Evolutionary conservation across 2,888 invertebrate genomes (phyloP), one percentile per base, ranked within the genome.

Genomic region (Cheilosia urbana): DNA sequence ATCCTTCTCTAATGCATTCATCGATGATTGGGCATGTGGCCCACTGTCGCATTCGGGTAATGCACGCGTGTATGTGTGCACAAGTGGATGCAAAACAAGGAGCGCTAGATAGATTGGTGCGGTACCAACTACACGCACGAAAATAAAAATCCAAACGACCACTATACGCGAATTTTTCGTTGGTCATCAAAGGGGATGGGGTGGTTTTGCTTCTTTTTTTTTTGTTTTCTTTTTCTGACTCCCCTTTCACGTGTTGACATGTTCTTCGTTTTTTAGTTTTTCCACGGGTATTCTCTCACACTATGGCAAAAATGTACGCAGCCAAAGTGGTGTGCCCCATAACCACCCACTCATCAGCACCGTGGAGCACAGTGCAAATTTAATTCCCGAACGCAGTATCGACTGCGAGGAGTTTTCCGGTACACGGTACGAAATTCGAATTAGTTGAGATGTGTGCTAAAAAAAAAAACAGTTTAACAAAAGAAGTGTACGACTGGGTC

Each of bases 171-270:
- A 71, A 77, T 63, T 71, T 76, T 84, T 76, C 79, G 71, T 65
- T 79, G 71, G 60, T 40, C 45, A 19, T 40, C 37, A 42, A 27
- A 21, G 76, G 89, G 88, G 88, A 81, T 84, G 78, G 87, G 83
- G 88, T 88, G 88, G 77, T 87, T 88, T 85, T 87, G 88, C 58
- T 85, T 83, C 87, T 82, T 87, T 78, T 77, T 57, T 78, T 34
- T 27, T 87, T 75, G 80, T 87, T 78, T 77, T 60, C 76, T 42
- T 34, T 87, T 75, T 82, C 58, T 87, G 84, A 73, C 87, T 84
- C 85, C 87, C 55, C 77, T 77, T 66, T 57, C 60, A 79, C 80
- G 65, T 84, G 84, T 84, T 84, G 84, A 84, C 84, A 84, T 80
- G 71, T 79, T 84, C 65, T 84, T 84, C 84, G 84, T 84, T 84